phyloP scores from a whole-genome alignment of 2,888 invertebrate species.

The Athrips mouffetella region DNA sequence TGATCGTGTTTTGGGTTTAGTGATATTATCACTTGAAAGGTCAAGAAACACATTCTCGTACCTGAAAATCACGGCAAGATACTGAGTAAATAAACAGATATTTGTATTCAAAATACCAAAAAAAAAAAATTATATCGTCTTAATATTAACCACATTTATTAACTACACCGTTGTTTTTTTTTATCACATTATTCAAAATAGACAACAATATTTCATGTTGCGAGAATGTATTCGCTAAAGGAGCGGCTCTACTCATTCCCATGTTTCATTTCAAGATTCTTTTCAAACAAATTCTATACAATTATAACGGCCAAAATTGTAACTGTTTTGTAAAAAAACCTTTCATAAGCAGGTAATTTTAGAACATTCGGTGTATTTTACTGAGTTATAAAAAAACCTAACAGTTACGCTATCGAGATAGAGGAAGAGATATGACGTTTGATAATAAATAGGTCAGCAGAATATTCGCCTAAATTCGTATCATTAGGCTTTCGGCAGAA shows the following conservation, averaged over 20 bases:
- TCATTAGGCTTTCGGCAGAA: conserved; percentile 65
- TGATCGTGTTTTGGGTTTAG: too few relatives aligned
- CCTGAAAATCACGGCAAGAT: too few relatives aligned
- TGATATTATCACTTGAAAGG: too few relatives aligned
- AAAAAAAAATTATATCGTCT: too few relatives aligned
- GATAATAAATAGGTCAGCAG: conserved; percentile 73
- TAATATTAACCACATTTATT: too few relatives aligned
- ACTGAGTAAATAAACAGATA: too few relatives aligned
- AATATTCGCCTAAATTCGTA: conserved; percentile 45
- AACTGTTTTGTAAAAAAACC: conserved; percentile 67
- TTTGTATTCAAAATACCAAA: too few relatives aligned
- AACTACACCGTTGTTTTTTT: too few relatives aligned
- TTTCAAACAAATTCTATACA: conserved; percentile 75
- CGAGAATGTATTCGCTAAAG: not conserved
- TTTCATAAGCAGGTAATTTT: conserved; percentile 74
- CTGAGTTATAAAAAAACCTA: conserved; percentile 53
- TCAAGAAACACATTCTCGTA: too few relatives aligned
- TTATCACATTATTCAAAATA: too few relatives aligned
- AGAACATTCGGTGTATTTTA: conserved; percentile 54
- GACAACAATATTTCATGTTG: too few relatives aligned
- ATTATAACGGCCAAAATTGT: conserved; percentile 78
- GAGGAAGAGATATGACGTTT: conserved; percentile 46
- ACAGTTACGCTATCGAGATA: conserved; percentile 58
- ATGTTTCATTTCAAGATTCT: conserved; percentile 43
- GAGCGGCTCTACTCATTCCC: conserved; percentile 37